These are phyloP conservation scores for Lateolabrax maculatus DNA, from an alignment of 2,797 vertebrate genomes.

Conservation along the genomic window DNA sequence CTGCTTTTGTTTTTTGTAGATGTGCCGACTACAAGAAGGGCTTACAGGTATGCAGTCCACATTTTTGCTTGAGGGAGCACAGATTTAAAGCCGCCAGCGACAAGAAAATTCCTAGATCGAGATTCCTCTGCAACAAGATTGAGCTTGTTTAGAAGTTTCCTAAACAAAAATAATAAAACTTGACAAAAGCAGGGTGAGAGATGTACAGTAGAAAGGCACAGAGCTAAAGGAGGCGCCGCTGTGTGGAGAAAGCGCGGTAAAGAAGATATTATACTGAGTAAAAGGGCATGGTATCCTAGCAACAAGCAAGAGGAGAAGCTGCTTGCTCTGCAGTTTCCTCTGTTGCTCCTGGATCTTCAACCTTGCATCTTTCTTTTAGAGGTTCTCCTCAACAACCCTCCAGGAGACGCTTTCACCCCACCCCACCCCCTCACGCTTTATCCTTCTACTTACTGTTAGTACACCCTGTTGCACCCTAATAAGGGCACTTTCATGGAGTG, in stretches of 20 bases:
- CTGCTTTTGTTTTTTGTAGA: conserved; percentile 41
- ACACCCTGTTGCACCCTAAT: conserved; percentile 24
- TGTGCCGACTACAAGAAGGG: conserved; percentile 23
- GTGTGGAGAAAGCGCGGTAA: conserved; percentile 43
- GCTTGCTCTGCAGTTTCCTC: conserved; percentile 76
- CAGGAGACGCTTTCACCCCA: conserved; percentile 23
- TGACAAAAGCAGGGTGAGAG: conserved; percentile 42
- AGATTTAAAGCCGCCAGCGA: conserved; percentile 28
- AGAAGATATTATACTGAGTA: conserved; percentile 70
- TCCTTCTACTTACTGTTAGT: conserved; percentile 21
- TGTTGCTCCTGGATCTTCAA: conserved; percentile 71
- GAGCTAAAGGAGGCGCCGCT: conserved; percentile 42
- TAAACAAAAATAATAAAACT: conserved; percentile 42
- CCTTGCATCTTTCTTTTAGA: conserved; percentile 57
- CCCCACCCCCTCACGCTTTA: background rate
- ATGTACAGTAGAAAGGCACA: conserved; percentile 16
- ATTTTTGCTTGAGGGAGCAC: conserved; percentile 35
- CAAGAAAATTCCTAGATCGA: conserved; percentile 13
- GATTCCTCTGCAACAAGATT: conserved; percentile 60
- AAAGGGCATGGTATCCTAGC: conserved; percentile 81
- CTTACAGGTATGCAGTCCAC: conserved; percentile 29
- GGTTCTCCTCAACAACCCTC: conserved; percentile 41
- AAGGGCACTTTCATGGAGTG: conserved; percentile 57
- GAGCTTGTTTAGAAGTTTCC: conserved; percentile 62
- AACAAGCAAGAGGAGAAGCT: conserved; percentile 77